These are phyloP conservation scores for Aporrectodea caliginosa DNA, from an alignment of 1,140 invertebrate genomes.

Conservation along the genomic window DNA sequence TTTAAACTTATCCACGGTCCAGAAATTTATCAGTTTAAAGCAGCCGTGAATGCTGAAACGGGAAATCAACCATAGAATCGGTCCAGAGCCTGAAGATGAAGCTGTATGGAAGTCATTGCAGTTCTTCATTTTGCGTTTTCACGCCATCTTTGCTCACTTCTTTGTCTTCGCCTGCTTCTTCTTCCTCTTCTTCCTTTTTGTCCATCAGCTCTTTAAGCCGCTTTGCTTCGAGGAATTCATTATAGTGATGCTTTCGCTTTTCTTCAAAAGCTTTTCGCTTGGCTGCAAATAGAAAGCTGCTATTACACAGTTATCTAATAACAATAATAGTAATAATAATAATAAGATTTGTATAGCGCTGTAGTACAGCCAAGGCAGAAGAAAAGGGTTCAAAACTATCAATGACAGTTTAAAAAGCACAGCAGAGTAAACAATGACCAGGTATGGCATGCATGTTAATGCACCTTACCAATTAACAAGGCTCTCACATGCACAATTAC, in stretches of 20 bases:
- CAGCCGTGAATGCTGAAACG: no score
- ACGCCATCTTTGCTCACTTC: no score
- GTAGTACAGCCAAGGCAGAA: background rate
- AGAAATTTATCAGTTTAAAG: no score
- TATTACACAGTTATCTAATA: no score
- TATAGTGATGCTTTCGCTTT: conserved; percentile 93
- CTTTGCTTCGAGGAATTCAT: conserved; percentile 91
- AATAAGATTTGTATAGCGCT: no score
- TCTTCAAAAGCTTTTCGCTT: conserved; percentile 74
- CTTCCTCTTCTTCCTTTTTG: conserved; percentile 83
- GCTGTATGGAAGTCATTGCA: no score
- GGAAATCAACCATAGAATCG: no score
- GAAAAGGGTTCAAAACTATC: background rate
- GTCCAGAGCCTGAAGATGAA: no score
- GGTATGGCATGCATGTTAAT: background rate
- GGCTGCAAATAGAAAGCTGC: conserved; percentile 58
- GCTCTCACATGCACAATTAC: background rate
- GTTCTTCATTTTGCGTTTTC: no score
- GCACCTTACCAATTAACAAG: background rate
- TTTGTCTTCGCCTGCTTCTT: conserved; percentile 64
- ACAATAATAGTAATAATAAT: no score
- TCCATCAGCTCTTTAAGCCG: conserved; percentile 81
- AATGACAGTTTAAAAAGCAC: background rate
- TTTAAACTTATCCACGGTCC: no score
- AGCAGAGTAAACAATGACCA: background rate